Percentiles rank a stretch among this genome's conserved stretches.
phyloP scores from a whole-genome alignment of 2,797 vertebrate genomes.

The Tauraco hartlaubi region DNA sequence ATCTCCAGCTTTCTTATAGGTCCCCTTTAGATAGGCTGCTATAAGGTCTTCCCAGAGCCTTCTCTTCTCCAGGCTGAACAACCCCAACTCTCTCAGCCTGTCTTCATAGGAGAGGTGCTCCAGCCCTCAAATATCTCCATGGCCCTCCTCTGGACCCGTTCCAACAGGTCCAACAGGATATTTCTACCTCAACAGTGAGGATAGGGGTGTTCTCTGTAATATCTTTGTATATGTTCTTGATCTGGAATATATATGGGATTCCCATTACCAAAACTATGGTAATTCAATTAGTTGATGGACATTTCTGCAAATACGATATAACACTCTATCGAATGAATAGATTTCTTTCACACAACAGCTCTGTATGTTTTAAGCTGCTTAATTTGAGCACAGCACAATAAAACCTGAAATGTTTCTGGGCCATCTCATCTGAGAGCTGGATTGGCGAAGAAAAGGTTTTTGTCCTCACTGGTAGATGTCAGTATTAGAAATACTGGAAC shows the following conservation, averaged over 20 bases:
- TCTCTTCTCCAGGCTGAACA: too few relatives aligned
- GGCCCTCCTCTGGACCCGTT: too few relatives aligned
- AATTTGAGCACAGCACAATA: neutral
- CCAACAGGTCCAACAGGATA: too few relatives aligned
- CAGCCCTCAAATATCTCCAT: too few relatives aligned
- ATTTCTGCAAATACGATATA: neutral
- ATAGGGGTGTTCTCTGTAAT: accelerated
- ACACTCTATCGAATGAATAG: neutral
- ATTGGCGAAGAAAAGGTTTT: neutral
- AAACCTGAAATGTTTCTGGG: neutral
- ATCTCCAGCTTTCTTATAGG: too few relatives aligned
- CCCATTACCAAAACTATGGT: neutral
- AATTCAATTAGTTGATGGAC: neutral
- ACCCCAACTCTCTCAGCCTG: too few relatives aligned
- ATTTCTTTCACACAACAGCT: neutral
- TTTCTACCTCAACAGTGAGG: neutral
- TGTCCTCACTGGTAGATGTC: neutral
- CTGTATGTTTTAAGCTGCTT: neutral
- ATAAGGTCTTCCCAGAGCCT: too few relatives aligned
- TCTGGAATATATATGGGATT: neutral
- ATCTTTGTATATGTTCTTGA: neutral
- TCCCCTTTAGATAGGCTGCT: too few relatives aligned
- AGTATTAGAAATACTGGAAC: neutral
- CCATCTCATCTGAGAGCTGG: neutral
- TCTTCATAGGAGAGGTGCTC: too few relatives aligned